Percentiles rank a stretch among this genome's conserved stretches.
phyloP scores from a whole-genome alignment of 1,140 invertebrate species.

The Caenorhabditis briggsae region DNA sequence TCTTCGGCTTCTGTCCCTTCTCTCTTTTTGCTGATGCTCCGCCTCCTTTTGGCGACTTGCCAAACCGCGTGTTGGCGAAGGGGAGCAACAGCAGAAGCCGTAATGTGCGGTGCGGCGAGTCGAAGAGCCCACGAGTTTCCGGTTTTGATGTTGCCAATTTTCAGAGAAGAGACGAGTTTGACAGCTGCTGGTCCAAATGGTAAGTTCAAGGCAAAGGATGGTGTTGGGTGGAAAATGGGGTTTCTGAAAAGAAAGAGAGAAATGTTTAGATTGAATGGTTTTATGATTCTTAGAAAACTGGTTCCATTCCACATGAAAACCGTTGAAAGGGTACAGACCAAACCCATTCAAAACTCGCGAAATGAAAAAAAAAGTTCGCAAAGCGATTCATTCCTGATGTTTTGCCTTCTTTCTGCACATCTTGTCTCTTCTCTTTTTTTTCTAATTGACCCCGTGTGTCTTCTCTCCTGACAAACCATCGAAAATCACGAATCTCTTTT shows the following conservation, averaged over 20 bases:
- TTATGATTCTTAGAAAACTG: neutral
- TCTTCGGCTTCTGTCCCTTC: neutral
- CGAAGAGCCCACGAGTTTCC: slow-evolving; percentile 11
- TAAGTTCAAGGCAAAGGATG: neutral
- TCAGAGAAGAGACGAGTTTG: slow-evolving; percentile 53
- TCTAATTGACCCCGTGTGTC: slow-evolving; percentile 22
- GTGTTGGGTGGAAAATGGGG: neutral
- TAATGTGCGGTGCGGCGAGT: slow-evolving; percentile 26
- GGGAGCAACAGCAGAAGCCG: slow-evolving; percentile 33
- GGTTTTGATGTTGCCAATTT: slow-evolving; percentile 45
- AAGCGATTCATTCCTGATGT: neutral
- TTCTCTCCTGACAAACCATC: neutral
- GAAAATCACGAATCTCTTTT: neutral
- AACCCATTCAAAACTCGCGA: too few relatives aligned
- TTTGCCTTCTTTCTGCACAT: neutral
- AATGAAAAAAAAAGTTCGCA: slow-evolving; percentile 1
- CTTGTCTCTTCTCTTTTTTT: neutral
- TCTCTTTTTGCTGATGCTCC: neutral
- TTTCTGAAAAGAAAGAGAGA: neutral
- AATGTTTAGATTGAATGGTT: neutral
- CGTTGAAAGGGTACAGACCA: too few relatives aligned
- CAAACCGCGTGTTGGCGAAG: neutral
- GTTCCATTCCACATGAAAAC: neutral
- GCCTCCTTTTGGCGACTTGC: slow-evolving; percentile 49
- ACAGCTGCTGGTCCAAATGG: slow-evolving; percentile 47